These are phyloP conservation scores for Agapornis roseicollis DNA, from an alignment of 2,113 vertebrate species.

Conservation along the genomic window DNA sequence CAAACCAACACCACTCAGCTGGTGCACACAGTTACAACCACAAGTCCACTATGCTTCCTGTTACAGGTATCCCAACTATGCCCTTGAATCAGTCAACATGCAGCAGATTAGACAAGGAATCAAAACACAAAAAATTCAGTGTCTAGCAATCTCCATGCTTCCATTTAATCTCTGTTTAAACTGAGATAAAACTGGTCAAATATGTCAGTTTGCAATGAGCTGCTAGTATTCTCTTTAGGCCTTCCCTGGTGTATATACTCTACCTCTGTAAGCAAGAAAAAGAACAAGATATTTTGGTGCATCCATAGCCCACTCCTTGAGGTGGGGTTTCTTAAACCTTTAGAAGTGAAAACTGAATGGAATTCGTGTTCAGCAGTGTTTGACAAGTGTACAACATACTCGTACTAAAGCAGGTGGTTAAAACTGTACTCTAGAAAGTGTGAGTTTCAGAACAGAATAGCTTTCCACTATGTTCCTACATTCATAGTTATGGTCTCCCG, in stretches of 20 bases:
- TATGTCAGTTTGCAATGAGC: rapidly evolving
- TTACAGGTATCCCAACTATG: background rate
- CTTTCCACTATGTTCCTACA: background rate
- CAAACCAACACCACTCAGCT: background rate
- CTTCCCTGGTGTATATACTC: background rate
- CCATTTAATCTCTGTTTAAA: background rate
- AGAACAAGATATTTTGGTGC: background rate
- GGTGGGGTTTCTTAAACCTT: background rate
- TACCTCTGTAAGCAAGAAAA: background rate
- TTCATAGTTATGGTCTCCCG: background rate
- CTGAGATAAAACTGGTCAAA: background rate
- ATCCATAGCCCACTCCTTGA: background rate
- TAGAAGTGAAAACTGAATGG: background rate
- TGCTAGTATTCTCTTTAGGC: background rate
- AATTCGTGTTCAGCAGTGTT: background rate
- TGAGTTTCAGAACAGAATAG: background rate
- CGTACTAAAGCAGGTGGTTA: background rate
- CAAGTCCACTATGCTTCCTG: rapidly evolving
- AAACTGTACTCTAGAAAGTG: background rate
- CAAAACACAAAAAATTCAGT: background rate
- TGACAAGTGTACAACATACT: background rate
- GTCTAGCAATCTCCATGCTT: background rate
- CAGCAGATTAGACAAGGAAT: background rate
- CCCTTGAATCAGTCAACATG: background rate
- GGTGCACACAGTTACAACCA: background rate